These are phyloP conservation scores for Beris morrisii DNA, from an alignment of 2,888 invertebrate species.

Conservation along the genomic window DNA sequence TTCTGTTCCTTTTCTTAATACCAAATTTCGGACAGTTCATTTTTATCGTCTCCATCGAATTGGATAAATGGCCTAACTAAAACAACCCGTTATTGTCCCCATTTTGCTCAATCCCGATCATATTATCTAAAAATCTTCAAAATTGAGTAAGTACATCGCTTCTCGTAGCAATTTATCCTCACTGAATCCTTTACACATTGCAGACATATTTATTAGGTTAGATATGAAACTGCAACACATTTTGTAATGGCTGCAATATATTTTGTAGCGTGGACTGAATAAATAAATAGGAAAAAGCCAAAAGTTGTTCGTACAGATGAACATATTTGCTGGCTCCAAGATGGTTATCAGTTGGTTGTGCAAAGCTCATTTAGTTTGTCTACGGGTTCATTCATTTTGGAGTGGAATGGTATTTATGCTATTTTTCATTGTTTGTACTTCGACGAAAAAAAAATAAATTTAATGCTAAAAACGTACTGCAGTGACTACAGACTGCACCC, in stretches of 20 bases:
- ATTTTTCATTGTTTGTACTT: constrained; percentile 14
- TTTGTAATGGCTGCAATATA: constrained; percentile 27
- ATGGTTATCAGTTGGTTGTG: constrained; percentile 26
- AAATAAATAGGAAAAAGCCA: constrained; percentile 23
- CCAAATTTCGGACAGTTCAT: too few species aligned
- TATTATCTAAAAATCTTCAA: too few species aligned
- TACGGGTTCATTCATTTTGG: constrained; percentile 24
- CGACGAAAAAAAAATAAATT: too few species aligned
- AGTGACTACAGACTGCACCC: too few species aligned
- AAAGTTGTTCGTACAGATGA: background rate
- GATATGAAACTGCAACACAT: constrained; percentile 18
- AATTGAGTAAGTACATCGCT: too few species aligned
- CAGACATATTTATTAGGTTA: constrained; percentile 6
- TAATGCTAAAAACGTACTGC: too few species aligned
- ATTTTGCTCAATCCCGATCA: too few species aligned
- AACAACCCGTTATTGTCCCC: too few species aligned
- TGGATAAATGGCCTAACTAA: too few species aligned
- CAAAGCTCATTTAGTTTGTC: constrained; percentile 27
- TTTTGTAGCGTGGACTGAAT: constrained; percentile 26
- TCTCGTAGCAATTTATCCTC: too few species aligned
- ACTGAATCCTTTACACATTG: background rate
- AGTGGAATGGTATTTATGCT: constrained; percentile 13
- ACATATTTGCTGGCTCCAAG: constrained; percentile 24
- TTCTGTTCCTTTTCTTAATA: too few species aligned
- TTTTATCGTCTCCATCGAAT: too few species aligned